Base-by-base conservation (phyloP, 64 coral and sea anemone genomes). In the Montipora sp. region DNA sequence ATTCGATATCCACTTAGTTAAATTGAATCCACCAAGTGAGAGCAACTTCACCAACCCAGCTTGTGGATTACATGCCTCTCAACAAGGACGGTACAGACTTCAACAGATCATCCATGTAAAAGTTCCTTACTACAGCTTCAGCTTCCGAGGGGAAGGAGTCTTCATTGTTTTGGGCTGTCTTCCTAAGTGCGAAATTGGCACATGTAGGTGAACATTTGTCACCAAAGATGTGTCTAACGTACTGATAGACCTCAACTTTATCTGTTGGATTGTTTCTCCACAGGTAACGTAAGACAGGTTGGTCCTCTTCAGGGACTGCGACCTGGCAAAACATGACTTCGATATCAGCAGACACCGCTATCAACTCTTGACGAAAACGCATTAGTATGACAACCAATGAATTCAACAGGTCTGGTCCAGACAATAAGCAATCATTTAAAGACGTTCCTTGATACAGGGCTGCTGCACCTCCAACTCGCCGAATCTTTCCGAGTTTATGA, bases 311-410 rank as follows among this genome's bases (percentile, higher is more conserved):
- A 5, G 51, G 51, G 51, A 55, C 51, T 55, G 60, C 81, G n/a
- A 84, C 81, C 67, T 84, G 81, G 20, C 44, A 47, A 36, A 84
- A 69, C 81, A 68, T 84, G 2, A 59, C 79, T 45, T 82, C 53
- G 23, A 80, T 80, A 47, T 80, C 78, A 24, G 18, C 78, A 18
- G 78, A 80, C 18, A 80, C 46, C 15, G 51, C 51, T 14, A 80
- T 16, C 47, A 12, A 46, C 46, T 65, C 36, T 24, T 84, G 47
- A 11, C 81, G 81, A 67, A 84, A 84, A 8, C 81, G 49, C 81
- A 84, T 84, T 48, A 84, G 50, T 14, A 84, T 61, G 1, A 57
- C 81, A 63, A 84, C 81, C 16, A 84, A 51, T 13, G 47, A n/a
- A 22, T 65, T 84, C 5, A 84, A 59, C 5, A 84, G n/a, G 43